Percentiles rank a stretch among this genome's conserved stretches.
Evolutionary conservation across 2,113 vertebrate species (phyloP).

Genomic region (Plecturocebus donacophilus): DNA sequence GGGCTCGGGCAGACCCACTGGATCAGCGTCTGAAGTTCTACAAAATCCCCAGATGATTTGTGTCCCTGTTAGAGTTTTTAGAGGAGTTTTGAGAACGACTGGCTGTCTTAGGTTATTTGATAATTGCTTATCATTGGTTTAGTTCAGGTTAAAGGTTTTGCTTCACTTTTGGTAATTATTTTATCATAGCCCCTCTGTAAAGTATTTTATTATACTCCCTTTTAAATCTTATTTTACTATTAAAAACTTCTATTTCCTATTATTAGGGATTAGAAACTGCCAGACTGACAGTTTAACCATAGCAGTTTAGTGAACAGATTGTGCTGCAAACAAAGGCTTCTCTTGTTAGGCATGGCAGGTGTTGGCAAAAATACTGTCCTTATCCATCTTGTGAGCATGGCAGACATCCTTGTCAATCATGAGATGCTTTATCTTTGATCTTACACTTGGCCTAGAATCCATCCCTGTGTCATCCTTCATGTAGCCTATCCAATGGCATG

Average conservation of each 20-base stretch:
- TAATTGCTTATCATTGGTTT: background rate
- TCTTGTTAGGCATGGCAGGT: too few relatives aligned
- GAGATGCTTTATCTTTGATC: background rate
- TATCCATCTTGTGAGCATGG: background rate
- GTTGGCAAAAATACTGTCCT: background rate
- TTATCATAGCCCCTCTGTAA: background rate
- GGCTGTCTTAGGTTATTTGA: background rate
- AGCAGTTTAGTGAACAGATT: background rate
- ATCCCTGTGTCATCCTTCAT: background rate
- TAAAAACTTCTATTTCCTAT: background rate
- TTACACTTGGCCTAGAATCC: background rate
- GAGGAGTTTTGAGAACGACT: background rate
- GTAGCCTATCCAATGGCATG: background rate
- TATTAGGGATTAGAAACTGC: background rate
- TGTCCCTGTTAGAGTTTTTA: background rate
- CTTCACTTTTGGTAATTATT: background rate
- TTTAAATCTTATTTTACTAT: too few relatives aligned
- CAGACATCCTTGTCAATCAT: background rate
- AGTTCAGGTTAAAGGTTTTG: background rate
- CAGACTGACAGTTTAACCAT: background rate
- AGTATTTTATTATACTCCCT: background rate
- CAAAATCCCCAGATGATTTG: background rate
- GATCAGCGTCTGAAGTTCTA: background rate
- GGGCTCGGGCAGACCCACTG: too few relatives aligned
- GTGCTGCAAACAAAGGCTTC: background rate